Base-by-base conservation (phyloP, 2,888 invertebrate genomes). In the Chymomyza procnemis region DNA sequence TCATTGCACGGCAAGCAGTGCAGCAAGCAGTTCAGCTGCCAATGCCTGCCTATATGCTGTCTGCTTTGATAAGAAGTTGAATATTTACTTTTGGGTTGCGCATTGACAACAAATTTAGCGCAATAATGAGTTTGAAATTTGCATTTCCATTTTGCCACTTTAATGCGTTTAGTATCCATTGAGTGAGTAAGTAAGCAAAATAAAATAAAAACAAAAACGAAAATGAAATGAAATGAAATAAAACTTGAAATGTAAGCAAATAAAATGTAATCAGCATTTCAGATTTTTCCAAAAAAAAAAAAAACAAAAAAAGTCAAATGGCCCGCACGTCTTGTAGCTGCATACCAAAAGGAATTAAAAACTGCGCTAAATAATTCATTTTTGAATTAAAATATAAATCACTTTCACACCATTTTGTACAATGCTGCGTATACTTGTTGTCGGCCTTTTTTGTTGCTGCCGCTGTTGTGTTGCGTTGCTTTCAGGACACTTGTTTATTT, bases 331-430 rank as follows among this genome's bases (percentile, higher is more conserved):
- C 12, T 41, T 41, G 34, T 61, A 66, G 50, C 18, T 19, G 41
- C 52, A 30, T 46, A 18, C 16, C 57, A 78, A 83, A 84, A 76
- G 73, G 81, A 77, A 80, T 87, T 85, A 85, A 84, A 87, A 87
- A 88, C 77, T 85, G 82, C 75, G 78, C 78, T 88, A 85, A 88
- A 88, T 88, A 88, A 88, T 88, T 88, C 86, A 88, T 87, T 88
- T 85, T 78, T 74, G 81, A 88, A 87, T 83, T 88, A 83, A 85
- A 86, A 87, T 87, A 88, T 87, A 88, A 87, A 87, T 87, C 87
- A 88, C 88, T 85, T 87, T 87, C 88, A 80, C 85, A 85, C 84
- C 83, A 85, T 87, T 80, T 84, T 86, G 85, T 81, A 69, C 75
- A 72, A 71, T 63, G 64, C 60, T 69, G 64, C 61, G 62, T 52